A percentile compares a stretch with the other conserved stretches of the same genome.
Conservation (phyloP, 2,797 vertebrate species). For the Pygocentrus nattereri region DNA sequence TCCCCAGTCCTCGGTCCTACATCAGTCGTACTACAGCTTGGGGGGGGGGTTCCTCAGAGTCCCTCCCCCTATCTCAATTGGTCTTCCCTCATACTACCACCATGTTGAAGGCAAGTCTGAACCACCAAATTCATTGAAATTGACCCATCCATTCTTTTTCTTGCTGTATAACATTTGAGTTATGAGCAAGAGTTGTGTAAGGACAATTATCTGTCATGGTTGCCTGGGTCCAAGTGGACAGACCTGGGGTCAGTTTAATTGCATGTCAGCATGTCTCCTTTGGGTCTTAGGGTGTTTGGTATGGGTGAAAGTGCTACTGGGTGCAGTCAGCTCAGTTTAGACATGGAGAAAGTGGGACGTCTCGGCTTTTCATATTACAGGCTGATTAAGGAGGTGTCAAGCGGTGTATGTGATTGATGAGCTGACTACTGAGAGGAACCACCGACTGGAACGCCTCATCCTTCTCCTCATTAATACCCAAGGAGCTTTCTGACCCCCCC, state of each 20-base stretch:
- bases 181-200: too few species aligned
- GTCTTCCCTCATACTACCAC: too few species aligned
- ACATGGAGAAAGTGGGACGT: constrained; percentile 12
- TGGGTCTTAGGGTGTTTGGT: not conserved
- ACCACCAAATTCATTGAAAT: too few species aligned
- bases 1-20: too few species aligned
- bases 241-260: not conserved
- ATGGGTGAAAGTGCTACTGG: too few species aligned
- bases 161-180: too few species aligned
- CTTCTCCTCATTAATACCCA: constrained; percentile 56
- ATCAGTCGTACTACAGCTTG: too few species aligned
- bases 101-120: too few species aligned
- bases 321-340: not conserved
- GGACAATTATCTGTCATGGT: too few species aligned
- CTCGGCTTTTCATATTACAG: constrained; percentile 50
- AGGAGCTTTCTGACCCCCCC: constrained; percentile 33
- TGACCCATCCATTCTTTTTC: too few species aligned
- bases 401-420: constrained; percentile 66
- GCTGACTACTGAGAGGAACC: constrained; percentile 63
- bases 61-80: too few species aligned
- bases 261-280: constrained; percentile 12
- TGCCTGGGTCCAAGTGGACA: not conserved
- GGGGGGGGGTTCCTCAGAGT: too few species aligned
- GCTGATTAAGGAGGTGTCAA: constrained; percentile 67
- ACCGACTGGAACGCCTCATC: constrained; percentile 57